Evolutionary conservation across 2,888 invertebrate genomes (phyloP).

Genomic region (Julus scanicus): DNA sequence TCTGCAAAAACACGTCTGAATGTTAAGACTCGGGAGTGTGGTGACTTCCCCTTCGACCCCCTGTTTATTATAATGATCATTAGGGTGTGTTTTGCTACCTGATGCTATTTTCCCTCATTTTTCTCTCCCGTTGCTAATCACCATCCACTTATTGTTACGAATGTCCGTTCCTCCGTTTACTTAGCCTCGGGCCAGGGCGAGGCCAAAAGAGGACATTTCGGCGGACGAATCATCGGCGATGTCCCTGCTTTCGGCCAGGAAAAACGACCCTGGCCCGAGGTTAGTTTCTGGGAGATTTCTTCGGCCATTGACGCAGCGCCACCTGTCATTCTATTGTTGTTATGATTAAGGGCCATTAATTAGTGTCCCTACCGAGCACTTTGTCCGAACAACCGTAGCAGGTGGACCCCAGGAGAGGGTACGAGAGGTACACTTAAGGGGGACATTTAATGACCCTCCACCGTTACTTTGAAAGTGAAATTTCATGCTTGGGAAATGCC

Average conservation of each 20-base stretch:
- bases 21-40: not conserved
- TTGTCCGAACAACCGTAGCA: not conserved
- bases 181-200: constrained; percentile 33
- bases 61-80: not conserved
- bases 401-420: not conserved
- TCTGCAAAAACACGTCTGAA: too few relatives aligned
- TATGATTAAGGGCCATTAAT: constrained; percentile 33
- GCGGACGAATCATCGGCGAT: not conserved
- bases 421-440: constrained; percentile 7
- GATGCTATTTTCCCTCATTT: not conserved
- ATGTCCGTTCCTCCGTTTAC: constrained; percentile 25
- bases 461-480: not conserved
- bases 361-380: constrained; percentile 21
- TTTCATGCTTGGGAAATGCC: constrained; percentile 1
- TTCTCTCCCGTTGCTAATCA: not conserved
- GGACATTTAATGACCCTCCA: constrained; percentile 1
- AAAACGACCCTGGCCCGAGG: not conserved
- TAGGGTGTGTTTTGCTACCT: constrained; percentile 22
- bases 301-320: constrained; percentile 8
- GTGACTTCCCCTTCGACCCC: not conserved
- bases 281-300: not conserved
- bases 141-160: constrained; percentile 16
- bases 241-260: not conserved
- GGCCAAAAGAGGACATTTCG: not conserved
- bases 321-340: constrained; percentile 22